Evolutionary conservation across 2,113 vertebrate species (phyloP).

Genomic region (Cathartes aura): DNA sequence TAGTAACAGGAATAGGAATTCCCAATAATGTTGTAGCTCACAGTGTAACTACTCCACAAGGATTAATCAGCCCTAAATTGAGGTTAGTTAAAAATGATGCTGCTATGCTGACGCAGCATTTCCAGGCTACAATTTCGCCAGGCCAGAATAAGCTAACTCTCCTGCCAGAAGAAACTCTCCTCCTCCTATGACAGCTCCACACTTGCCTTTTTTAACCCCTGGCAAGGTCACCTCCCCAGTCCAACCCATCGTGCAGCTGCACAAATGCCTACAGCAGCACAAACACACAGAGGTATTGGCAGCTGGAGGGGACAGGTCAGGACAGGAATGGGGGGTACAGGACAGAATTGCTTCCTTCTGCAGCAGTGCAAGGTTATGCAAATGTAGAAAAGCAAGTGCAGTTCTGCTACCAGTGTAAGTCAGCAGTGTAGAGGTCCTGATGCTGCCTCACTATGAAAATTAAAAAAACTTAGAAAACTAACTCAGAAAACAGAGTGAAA

Average conservation of each 20-base stretch:
- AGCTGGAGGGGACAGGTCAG: not conserved
- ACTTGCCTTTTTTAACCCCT: not conserved
- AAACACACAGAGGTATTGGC: not conserved
- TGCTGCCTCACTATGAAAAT: not conserved
- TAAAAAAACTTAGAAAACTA: not conserved
- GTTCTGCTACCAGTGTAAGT: not conserved
- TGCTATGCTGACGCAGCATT: not conserved
- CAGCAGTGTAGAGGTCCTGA: not conserved
- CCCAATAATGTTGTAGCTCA: not conserved
- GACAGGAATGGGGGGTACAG: not conserved
- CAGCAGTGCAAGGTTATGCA: not conserved
- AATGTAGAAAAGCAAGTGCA: rapidly evolving
- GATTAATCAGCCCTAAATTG: not conserved
- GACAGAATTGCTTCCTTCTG: not conserved
- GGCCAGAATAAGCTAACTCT: not conserved
- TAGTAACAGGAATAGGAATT: not conserved
- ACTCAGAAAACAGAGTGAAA: not conserved
- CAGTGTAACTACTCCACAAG: not conserved
- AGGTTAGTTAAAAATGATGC: not conserved
- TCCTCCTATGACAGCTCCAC: not conserved
- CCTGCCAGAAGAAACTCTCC: not conserved
- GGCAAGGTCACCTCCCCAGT: not conserved
- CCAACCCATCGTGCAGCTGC: not conserved
- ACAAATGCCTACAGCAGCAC: not conserved
- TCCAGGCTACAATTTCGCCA: not conserved